Conservation (phyloP, 2,113 vertebrate genomes). For the Paramisgurnus dabryanus region DNA sequence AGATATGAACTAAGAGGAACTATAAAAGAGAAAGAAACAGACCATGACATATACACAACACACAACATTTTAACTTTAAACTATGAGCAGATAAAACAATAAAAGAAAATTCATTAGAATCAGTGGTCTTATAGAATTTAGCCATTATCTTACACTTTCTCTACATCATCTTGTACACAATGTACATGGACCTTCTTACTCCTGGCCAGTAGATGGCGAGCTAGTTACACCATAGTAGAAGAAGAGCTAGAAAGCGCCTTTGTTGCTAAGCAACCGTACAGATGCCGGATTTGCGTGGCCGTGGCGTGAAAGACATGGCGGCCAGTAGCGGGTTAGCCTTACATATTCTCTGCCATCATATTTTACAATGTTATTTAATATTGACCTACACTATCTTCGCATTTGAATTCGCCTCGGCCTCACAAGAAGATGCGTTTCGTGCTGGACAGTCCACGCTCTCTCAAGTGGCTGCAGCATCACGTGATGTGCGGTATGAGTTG, state of each 20-base stretch:
- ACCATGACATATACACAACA: too few species aligned
- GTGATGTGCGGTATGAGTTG: slow-evolving; percentile 70
- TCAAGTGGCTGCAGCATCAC: slow-evolving; percentile 58
- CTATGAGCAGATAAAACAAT: too few species aligned
- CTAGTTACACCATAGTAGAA: too few species aligned
- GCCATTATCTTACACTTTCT: too few species aligned
- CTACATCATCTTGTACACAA: too few species aligned
- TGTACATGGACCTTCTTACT: too few species aligned
- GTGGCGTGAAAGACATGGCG: slow-evolving; percentile 68
- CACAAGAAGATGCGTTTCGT: slow-evolving; percentile 62
- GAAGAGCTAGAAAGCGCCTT: neutral
- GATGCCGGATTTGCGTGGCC: slow-evolving; percentile 78
- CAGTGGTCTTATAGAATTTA: too few species aligned
- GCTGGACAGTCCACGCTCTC: slow-evolving; percentile 60
- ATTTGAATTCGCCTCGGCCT: slow-evolving; percentile 25
- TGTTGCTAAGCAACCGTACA: slow-evolving; percentile 72
- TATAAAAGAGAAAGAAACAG: too few species aligned
- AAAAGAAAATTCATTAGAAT: too few species aligned
- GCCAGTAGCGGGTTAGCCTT: neutral
- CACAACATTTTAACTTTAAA: too few species aligned
- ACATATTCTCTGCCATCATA: neutral
- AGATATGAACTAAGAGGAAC: too few species aligned
- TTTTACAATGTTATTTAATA: slow-evolving; percentile 25
- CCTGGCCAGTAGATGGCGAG: too few species aligned
- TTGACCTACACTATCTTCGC: slow-evolving; percentile 23